phyloP scores from a whole-genome alignment of 2,113 vertebrate species.

The Dasypus novemcinctus region DNA sequence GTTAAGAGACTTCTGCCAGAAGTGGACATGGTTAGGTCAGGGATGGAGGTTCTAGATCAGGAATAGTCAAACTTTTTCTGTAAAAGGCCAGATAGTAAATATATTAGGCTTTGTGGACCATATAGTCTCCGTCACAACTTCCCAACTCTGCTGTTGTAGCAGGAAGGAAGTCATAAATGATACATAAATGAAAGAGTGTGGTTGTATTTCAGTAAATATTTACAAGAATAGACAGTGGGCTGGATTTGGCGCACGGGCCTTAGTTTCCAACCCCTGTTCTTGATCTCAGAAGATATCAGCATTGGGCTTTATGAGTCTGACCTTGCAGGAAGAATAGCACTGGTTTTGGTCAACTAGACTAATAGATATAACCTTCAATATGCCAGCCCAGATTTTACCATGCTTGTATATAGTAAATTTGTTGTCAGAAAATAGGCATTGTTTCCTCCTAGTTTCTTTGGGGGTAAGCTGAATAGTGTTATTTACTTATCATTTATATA shows the following conservation, averaged over 20 bases:
- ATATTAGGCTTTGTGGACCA: not conserved
- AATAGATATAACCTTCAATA: not conserved
- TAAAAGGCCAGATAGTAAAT: not conserved
- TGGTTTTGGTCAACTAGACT: not conserved
- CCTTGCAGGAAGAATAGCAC: not conserved
- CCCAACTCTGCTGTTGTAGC: not conserved
- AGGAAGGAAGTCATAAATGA: not conserved
- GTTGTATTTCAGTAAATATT: not conserved
- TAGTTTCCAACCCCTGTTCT: not conserved
- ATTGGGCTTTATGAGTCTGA: not conserved
- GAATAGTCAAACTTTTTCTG: not conserved
- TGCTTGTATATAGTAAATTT: not conserved
- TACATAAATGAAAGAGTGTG: not conserved
- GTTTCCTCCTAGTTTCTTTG: not conserved
- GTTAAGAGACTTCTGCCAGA: not conserved
- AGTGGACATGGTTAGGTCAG: not conserved
- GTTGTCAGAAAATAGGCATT: not conserved
- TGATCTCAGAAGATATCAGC: not conserved
- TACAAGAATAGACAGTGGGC: not conserved
- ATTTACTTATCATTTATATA: conserved; percentile 10
- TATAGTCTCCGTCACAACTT: not conserved
- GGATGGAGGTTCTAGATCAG: not conserved
- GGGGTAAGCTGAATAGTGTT: not conserved
- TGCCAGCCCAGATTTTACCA: not conserved
- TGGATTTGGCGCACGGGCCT: not conserved